Evolutionary conservation across 2,888 invertebrate species (phyloP).

Genomic region (Glaucopsyche alexis): DNA sequence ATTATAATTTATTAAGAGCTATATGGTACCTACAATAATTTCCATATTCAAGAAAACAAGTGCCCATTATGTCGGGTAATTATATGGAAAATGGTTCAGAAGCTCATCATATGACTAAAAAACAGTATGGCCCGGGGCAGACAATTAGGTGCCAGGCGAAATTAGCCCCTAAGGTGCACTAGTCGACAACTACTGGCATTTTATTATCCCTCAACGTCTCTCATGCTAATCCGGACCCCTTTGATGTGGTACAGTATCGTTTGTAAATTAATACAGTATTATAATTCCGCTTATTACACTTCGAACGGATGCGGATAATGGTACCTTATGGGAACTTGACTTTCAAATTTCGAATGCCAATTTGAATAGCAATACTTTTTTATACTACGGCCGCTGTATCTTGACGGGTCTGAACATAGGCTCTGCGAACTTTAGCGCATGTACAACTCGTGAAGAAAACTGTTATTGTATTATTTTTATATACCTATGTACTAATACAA

Average conservation of each 20-base stretch:
- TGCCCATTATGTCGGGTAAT: constrained; percentile 15
- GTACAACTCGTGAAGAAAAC: too few species aligned
- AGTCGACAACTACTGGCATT: constrained; percentile 65
- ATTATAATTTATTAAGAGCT: constrained; percentile 25
- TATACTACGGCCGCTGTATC: too few species aligned
- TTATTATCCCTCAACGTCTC: constrained; percentile 72
- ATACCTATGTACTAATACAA: too few species aligned
- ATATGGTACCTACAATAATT: constrained; percentile 7
- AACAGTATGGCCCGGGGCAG: constrained; percentile 68
- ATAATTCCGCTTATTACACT: constrained; percentile 42
- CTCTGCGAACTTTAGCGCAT: too few species aligned
- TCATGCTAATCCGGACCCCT: constrained; percentile 72
- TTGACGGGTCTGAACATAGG: too few species aligned
- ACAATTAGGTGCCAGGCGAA: constrained; percentile 69
- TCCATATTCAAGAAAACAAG: constrained; percentile 27
- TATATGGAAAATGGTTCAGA: constrained; percentile 39
- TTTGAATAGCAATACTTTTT: constrained; percentile 19
- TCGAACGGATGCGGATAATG: constrained; percentile 38
- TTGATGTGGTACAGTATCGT: constrained; percentile 64
- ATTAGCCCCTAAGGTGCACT: constrained; percentile 77
- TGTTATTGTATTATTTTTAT: too few species aligned
- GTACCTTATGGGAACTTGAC: constrained; percentile 34
- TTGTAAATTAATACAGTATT: constrained; percentile 46
- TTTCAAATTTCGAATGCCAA: constrained; percentile 28
- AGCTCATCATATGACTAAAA: constrained; percentile 58